These are phyloP conservation scores for Tetrax tetrax DNA, from an alignment of 2,113 vertebrate species.

Conservation along the genomic window DNA sequence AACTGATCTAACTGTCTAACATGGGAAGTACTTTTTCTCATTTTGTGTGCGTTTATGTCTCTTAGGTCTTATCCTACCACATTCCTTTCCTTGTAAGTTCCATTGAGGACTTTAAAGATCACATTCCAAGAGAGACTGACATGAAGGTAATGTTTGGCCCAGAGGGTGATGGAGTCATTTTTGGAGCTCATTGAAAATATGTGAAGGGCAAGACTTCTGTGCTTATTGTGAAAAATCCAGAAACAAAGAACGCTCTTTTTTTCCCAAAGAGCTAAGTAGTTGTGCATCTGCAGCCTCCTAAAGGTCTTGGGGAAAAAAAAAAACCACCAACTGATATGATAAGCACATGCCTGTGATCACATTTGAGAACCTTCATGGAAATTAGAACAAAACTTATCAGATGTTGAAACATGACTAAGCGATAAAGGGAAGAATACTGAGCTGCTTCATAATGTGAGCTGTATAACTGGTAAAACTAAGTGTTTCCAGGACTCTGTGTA, in stretches of 20 bases:
- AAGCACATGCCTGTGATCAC: neutral
- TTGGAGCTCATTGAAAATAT: neutral
- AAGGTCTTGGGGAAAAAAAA: neutral
- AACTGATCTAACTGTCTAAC: neutral
- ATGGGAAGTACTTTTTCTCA: neutral
- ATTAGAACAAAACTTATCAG: neutral
- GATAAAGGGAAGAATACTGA: neutral
- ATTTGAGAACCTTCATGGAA: neutral
- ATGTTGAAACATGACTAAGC: neutral
- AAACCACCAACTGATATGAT: neutral
- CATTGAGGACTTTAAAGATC: slow-evolving; percentile 98
- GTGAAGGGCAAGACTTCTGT: neutral
- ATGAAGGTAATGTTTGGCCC: slow-evolving; percentile 88
- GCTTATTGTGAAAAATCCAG: neutral
- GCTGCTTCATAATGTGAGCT: neutral
- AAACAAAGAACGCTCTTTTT: neutral
- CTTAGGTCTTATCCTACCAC: slow-evolving; percentile 95
- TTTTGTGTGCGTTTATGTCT: slow-evolving; percentile 5
- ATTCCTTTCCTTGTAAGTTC: slow-evolving; percentile 99
- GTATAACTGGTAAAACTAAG: neutral
- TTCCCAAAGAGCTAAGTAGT: neutral
- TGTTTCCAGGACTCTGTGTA: neutral
- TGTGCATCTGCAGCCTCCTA: neutral
- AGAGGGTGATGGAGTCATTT: neutral
- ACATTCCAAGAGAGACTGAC: slow-evolving; percentile 98